Percentiles rank a stretch among this genome's conserved stretches.
Conservation (phyloP, 2,888 invertebrate genomes). For the Cerastoderma edule region DNA sequence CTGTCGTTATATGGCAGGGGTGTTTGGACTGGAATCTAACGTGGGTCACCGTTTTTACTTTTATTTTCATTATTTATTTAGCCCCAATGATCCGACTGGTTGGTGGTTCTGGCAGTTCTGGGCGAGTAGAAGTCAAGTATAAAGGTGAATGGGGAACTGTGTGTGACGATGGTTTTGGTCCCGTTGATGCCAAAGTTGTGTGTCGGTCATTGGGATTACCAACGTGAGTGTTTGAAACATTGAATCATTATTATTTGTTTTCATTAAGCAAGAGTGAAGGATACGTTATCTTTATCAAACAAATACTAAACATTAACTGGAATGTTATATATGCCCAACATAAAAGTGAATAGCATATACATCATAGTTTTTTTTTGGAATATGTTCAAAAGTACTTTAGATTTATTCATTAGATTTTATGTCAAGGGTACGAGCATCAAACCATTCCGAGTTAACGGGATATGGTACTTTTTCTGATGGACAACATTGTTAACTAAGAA, state of each 20-base stretch:
- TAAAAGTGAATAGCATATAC: neutral
- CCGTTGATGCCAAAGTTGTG: neutral
- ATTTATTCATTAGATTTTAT: no score
- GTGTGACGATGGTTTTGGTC: neutral
- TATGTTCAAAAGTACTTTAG: no score
- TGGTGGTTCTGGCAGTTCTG: neutral
- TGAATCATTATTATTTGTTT: neutral
- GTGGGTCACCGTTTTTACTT: no score
- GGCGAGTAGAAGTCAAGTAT: neutral
- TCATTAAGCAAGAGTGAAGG: neutral
- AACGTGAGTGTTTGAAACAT: neutral
- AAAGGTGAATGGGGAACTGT: slow-evolving; percentile 1
- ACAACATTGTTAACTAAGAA: no score
- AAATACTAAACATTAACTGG: neutral
- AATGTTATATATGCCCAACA: neutral
- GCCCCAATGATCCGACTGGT: no score
- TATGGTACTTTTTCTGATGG: no score
- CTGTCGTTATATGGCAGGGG: no score
- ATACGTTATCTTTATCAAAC: neutral
- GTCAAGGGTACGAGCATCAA: no score
- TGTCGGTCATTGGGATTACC: neutral
- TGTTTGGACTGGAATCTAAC: no score
- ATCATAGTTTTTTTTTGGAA: neutral
- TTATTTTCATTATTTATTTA: no score
- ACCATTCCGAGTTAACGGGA: no score